phyloP scores from a whole-genome alignment of 2,888 invertebrate species.

The Apotomis betuletana region DNA sequence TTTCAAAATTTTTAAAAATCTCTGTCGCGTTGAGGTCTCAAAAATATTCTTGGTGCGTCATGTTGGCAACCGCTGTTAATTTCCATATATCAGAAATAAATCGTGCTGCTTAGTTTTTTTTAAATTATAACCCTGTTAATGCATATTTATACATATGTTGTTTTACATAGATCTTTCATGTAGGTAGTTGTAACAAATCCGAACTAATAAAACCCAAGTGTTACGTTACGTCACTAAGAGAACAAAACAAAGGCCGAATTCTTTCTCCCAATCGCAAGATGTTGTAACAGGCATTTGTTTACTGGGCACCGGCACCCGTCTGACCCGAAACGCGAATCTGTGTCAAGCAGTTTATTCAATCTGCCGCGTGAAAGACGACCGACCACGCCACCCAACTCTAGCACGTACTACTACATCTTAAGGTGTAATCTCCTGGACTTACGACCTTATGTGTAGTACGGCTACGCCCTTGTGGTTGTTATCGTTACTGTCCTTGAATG shows the following conservation, averaged over 20 bases:
- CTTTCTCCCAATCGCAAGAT: conserved; percentile 61
- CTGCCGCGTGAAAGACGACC: conserved; percentile 69
- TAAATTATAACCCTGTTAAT: too few relatives aligned
- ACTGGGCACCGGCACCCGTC: conserved; percentile 68
- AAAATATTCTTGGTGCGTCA: too few relatives aligned
- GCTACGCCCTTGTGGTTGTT: conserved; percentile 69
- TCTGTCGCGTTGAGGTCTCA: too few relatives aligned
- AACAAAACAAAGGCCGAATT: conserved; percentile 44
- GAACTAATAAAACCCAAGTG: conserved; percentile 36
- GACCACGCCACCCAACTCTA: conserved; percentile 55
- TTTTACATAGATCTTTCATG: too few relatives aligned
- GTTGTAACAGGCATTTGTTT: conserved; percentile 76
- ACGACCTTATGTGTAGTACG: conserved; percentile 54
- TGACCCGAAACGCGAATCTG: conserved; percentile 83
- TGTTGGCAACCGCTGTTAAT: too few relatives aligned
- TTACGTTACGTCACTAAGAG: conserved; percentile 37
- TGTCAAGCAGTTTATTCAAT: conserved; percentile 84
- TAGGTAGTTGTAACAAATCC: conserved; percentile 10
- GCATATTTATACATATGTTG: too few relatives aligned
- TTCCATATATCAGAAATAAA: too few relatives aligned
- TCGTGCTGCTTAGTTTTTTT: too few relatives aligned
- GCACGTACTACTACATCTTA: conserved; percentile 53
- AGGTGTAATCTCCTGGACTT: conserved; percentile 54
- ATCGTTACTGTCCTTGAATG: conserved; percentile 73
- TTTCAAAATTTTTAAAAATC: too few relatives aligned